Base-by-base conservation (phyloP, 1,140 invertebrate genomes). In the Ceratoteleas bidentatus region DNA sequence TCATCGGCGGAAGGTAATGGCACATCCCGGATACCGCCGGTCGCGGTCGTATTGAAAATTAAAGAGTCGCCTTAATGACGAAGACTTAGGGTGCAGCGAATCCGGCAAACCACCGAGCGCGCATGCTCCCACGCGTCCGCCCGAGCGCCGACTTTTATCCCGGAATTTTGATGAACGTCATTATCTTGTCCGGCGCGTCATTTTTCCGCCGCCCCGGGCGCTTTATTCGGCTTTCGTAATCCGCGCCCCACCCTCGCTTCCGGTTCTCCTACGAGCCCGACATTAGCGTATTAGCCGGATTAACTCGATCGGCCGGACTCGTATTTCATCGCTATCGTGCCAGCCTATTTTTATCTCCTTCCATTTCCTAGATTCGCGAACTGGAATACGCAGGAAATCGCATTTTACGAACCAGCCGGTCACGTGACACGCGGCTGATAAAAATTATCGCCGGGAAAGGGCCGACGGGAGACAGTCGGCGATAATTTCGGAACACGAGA, bases 311-410 rank as follows among this genome's bases (percentile, higher is more conserved):
- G 52, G 16, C 50, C 24, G n/a, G 49, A 69, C 49, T 79, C 66
- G 66, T 79, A 79, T 72, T 79, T 79, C 61, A 79, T 66, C 64
- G 74, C 64, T 62, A 66, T 77, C 66, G 60, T 38, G 34, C 34
- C 53, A 45, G 52, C 52, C 68, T 73, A 79, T 79, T 72, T 79
- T 72, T 60, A 73, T 73, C 49, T 68, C 16, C 34, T 70, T 72
- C 61, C 52, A 56, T 68, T 69, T 69, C 40, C 64, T 69, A 68
- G 15, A 53, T 69, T 77, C 14, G 64, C 64, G 11, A 60, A 64
- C 34, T 47, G 6, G 38, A 45, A 33, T 47, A 33, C 16, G 57
- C 40, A 15, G 52, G 53, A 65, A 54, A 60, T 10, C 45, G 33
- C 40, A 7, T 24, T 24, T 24, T 24, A 24, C 24, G 24, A 24